Percentiles rank a stretch among this genome's conserved stretches.
Evolutionary conservation across 2,113 vertebrate species (phyloP).

Genomic region (Trichomycterus rosablanca): DNA sequence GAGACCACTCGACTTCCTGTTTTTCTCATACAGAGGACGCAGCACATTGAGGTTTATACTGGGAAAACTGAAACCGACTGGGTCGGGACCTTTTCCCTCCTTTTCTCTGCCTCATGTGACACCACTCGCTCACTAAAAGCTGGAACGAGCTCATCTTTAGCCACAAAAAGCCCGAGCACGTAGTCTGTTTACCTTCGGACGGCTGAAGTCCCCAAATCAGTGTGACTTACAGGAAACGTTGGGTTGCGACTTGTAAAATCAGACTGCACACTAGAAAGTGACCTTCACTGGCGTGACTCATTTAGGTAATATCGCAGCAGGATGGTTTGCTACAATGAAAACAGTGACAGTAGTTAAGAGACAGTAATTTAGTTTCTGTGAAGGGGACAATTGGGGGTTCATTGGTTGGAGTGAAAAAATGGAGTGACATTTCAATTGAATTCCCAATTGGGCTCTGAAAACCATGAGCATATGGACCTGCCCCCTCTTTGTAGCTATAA

Average conservation of each 20-base stretch:
- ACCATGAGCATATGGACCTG: too few relatives aligned
- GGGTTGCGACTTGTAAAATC: slow-evolving; percentile 2
- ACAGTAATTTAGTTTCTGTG: background rate
- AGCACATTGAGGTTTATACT: background rate
- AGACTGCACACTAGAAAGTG: slow-evolving; percentile 11
- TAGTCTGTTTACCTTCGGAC: background rate
- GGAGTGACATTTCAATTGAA: background rate
- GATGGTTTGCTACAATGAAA: background rate
- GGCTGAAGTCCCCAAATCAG: background rate
- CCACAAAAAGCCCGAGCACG: slow-evolving; percentile 8
- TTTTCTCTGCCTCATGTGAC: slow-evolving; percentile 14
- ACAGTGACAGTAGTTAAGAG: slow-evolving; percentile 11
- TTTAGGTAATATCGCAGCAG: background rate
- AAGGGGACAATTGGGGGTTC: background rate
- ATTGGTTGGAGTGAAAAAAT: too few relatives aligned
- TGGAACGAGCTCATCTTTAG: background rate
- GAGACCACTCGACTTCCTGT: too few relatives aligned
- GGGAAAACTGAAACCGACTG: background rate
- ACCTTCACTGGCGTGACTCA: slow-evolving; percentile 7
- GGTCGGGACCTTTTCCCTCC: background rate
- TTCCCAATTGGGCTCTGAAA: too few relatives aligned
- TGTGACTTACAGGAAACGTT: slow-evolving; percentile 20
- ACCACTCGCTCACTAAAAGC: background rate
- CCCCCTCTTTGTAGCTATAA: too few relatives aligned
- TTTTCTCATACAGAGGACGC: background rate